A percentile compares a stretch with the other conserved stretches of the same genome.
Conservation (phyloP, 2,797 vertebrate genomes). For the Sebastes diploproa region DNA sequence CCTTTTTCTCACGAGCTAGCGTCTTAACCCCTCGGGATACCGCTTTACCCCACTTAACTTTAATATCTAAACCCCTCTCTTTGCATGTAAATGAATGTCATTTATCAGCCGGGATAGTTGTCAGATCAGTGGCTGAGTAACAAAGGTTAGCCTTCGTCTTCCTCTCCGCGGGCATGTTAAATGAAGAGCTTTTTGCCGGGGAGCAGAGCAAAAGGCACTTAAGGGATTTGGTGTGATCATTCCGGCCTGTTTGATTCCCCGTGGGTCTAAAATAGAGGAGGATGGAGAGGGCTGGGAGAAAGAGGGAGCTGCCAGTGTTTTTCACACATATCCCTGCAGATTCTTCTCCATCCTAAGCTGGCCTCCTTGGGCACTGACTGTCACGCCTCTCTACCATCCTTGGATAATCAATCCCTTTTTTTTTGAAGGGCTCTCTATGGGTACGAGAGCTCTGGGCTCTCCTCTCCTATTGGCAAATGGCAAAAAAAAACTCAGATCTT, state of each 20-base stretch:
- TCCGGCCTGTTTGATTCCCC: constrained; percentile 75
- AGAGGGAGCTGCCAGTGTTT: constrained; percentile 51
- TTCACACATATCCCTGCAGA: constrained; percentile 71
- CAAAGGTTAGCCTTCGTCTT: constrained; percentile 50
- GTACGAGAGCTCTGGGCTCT: constrained; percentile 58
- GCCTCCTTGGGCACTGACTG: constrained; percentile 80
- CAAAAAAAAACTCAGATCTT: constrained; percentile 56
- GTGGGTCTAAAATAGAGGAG: constrained; percentile 59
- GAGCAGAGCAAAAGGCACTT: constrained; percentile 70
- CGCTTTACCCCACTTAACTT: constrained; percentile 27
- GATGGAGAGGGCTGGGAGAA: constrained; percentile 46
- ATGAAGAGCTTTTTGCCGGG: constrained; percentile 50
- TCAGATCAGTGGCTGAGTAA: constrained; percentile 47
- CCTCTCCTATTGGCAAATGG: constrained; percentile 64
- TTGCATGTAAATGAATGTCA: constrained; percentile 44
- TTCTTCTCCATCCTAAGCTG: constrained; percentile 74
- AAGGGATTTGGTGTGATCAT: constrained; percentile 76
- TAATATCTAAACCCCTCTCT: constrained; percentile 32
- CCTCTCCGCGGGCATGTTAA: constrained; percentile 40
- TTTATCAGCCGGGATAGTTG: constrained; percentile 47
- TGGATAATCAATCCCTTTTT: constrained; percentile 83
- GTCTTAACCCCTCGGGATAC: constrained; percentile 31
- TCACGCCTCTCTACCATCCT: constrained; percentile 74
- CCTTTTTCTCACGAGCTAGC: constrained; percentile 14
- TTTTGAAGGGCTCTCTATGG: constrained; percentile 73